Base-by-base conservation (phyloP, 2,113 vertebrate genomes). In the Lanius ludovicianus region DNA sequence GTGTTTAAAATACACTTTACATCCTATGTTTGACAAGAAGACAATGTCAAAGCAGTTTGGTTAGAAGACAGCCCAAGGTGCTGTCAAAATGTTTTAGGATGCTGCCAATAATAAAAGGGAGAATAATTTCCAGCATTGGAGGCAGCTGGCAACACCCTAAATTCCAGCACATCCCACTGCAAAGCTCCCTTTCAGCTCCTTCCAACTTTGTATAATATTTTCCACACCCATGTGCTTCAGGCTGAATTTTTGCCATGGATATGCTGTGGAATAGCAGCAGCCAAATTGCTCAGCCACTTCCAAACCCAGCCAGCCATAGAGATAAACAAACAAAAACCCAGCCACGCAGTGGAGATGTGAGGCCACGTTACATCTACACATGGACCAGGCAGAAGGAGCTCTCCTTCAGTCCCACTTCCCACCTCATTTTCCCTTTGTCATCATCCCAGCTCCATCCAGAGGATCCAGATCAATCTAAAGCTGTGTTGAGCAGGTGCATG, bases 401-500 rank as follows among this genome's bases (percentile, higher is more conserved):
- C 37, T 63, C 39, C 76, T 24, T 16, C 27, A 63, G 15, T 4
- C 35, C 65, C 50, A 24, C 30, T 13, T 28, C 41, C 47, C 59
- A n/a, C 42, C 42, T 18, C 50, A 24, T 33, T 15, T 44, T 37
- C 28, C 46, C n/a, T 47, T 74, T 13, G 4, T 5, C 17, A 8
- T 6, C 56, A 6, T 17, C 57, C 6, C 7, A 41, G 3, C 15
- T 19, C 37, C n/a, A 67, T 5, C 53, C 42, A 62, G 83, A 87
- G 50, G 35, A 59, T 11, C 5, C 28, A 17, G 33, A 12, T 2
- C 4, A 20, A 56, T 2, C 69, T 82, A n/a, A 41, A 10, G 46
- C 33, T 44, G 17, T 0, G 0, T 17, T 16, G 3, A 42, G 25
- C 31, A 42, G 20, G 44, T 1, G 1, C 3, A 2, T 0, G 6